These are phyloP conservation scores for Hydrolagus colliei DNA, from an alignment of 2,797 vertebrate species.

Conservation along the genomic window DNA sequence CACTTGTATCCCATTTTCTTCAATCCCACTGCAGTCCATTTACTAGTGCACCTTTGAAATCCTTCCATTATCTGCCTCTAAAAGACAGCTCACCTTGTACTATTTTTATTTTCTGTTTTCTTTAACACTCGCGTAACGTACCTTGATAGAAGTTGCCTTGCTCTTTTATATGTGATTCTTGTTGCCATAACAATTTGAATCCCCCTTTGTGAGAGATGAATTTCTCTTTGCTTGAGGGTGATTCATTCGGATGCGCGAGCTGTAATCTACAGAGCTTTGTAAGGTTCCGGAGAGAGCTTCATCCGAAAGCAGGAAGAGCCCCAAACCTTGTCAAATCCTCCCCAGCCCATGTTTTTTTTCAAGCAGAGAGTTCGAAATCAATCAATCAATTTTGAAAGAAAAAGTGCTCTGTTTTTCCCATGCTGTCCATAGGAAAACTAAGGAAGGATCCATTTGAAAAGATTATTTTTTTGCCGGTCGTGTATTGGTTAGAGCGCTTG, in stretches of 20 bases:
- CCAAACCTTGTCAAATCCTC: slow-evolving; percentile 32
- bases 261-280: background rate
- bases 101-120: slow-evolving; percentile 70
- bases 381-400: no score
- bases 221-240: slow-evolving; percentile 7
- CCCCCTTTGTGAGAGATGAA: background rate
- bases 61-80: slow-evolving; percentile 76
- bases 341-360: slow-evolving; percentile 35
- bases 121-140: slow-evolving; percentile 48
- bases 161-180: slow-evolving; percentile 22
- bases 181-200: slow-evolving; percentile 29
- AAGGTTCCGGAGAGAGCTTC: background rate
- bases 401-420: no score
- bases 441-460: no score
- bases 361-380: slow-evolving; percentile 32
- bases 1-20: slow-evolving; percentile 63
- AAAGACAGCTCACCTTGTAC: slow-evolving; percentile 64
- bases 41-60: slow-evolving; percentile 72
- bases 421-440: no score
- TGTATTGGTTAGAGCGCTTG: no score
- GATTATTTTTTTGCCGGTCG: no score
- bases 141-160: slow-evolving; percentile 12
- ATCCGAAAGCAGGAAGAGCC: slow-evolving; percentile 18
- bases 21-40: slow-evolving; percentile 68
- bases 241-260: background rate